Percentiles rank a stretch among this genome's conserved stretches.
Conservation (phyloP, 2,797 vertebrate genomes). For the Typhlichthys eigenmanni region DNA sequence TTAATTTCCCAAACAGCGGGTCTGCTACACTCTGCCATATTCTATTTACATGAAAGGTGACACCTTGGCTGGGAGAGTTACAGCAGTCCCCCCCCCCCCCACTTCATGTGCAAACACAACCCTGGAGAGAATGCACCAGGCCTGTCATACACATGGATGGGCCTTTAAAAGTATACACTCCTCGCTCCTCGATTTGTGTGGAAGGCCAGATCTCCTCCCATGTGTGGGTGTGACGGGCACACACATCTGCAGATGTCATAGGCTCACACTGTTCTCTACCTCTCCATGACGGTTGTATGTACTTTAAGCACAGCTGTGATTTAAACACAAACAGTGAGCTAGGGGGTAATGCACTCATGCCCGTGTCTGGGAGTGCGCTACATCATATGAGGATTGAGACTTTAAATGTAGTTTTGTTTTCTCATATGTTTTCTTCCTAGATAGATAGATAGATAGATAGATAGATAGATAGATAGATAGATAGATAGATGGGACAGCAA, state of each 20-base stretch:
- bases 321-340: too few relatives aligned
- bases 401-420: too few relatives aligned
- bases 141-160: constrained; percentile 47
- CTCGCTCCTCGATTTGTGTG: too few relatives aligned
- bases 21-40: constrained; percentile 35
- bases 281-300: too few relatives aligned
- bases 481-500: constrained; percentile 34
- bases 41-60: constrained; percentile 69
- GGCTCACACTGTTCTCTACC: too few relatives aligned
- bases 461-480: constrained; percentile 20
- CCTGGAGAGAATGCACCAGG: constrained; percentile 28
- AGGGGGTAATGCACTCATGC: too few relatives aligned
- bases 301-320: too few relatives aligned
- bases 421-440: neutral
- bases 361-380: too few relatives aligned
- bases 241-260: too few relatives aligned
- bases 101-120: constrained; percentile 32
- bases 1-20: constrained; percentile 61
- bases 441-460: constrained; percentile 30
- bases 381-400: too few relatives aligned
- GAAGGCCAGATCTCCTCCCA: too few relatives aligned
- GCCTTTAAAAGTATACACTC: neutral
- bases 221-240: too few relatives aligned
- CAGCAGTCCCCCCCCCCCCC: constrained; percentile 1
- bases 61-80: constrained; percentile 48